These are phyloP conservation scores for Carollia perspicillata DNA, from an alignment of 2,113 vertebrate genomes.

Conservation along the genomic window DNA sequence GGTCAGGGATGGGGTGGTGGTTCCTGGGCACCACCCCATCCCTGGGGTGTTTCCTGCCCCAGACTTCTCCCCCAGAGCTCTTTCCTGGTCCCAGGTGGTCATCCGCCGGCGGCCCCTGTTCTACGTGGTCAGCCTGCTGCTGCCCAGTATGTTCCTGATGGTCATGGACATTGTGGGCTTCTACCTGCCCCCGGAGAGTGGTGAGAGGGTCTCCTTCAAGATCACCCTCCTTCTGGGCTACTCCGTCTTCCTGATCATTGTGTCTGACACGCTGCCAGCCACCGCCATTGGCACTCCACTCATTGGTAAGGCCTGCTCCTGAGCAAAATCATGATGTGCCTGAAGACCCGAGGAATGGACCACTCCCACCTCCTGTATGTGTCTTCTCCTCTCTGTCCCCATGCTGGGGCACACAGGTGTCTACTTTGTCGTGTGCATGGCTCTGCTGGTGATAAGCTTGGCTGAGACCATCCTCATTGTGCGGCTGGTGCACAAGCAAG, in stretches of 20 bases:
- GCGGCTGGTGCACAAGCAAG: constrained; percentile 94
- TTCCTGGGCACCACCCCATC: neutral
- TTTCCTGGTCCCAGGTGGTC: constrained; percentile 85
- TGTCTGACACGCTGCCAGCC: constrained; percentile 94
- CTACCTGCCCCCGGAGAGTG: constrained; percentile 96
- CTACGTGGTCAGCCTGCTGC: constrained; percentile 93
- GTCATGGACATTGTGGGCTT: constrained; percentile 97
- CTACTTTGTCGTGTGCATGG: constrained; percentile 99
- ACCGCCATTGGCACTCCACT: constrained; percentile 94
- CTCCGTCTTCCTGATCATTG: constrained; percentile 98
- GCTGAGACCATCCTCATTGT: constrained; percentile 96
- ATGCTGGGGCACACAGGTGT: constrained; percentile 81
- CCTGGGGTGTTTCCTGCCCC: too few species aligned
- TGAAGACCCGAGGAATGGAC: rapidly evolving
- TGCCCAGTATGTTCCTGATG: constrained; percentile 98
- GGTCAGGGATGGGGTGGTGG: too few species aligned
- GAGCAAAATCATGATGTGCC: neutral
- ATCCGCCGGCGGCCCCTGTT: constrained; percentile 95
- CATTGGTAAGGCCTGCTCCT: constrained; percentile 84
- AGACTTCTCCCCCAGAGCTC: neutral
- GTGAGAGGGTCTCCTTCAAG: constrained; percentile 98
- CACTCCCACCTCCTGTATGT: rapidly evolving
- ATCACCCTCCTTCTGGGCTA: constrained; percentile 97
- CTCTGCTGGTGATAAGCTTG: constrained; percentile 94
- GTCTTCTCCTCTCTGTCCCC: neutral